Percentiles rank a stretch among this genome's conserved stretches.
phyloP scores from a whole-genome alignment of 2,888 invertebrate genomes.

The Brachypalpus laphriformis region DNA sequence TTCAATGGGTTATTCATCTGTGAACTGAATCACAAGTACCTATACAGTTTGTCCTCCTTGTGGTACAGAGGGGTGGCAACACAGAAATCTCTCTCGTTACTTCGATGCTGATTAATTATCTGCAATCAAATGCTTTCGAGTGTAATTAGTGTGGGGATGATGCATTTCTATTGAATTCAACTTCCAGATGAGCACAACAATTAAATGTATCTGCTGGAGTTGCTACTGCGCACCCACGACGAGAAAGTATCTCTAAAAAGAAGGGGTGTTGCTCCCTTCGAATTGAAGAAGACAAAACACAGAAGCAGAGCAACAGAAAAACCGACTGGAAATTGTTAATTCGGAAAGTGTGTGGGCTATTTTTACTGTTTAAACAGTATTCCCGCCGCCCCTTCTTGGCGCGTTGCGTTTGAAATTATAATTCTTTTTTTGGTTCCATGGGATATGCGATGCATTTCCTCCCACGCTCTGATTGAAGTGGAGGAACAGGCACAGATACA shows the following conservation, averaged over 20 bases:
- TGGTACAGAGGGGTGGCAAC: conserved; percentile 1
- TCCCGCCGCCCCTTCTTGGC: conserved; percentile 6
- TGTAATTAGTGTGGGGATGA: conserved; percentile 67
- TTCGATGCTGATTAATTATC: conserved; percentile 72
- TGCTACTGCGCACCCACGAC: conserved; percentile 29
- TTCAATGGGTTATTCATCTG: conserved; percentile 43
- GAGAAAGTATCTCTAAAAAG: not conserved
- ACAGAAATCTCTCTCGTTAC: conserved; percentile 51
- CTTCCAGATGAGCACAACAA: conserved; percentile 32
- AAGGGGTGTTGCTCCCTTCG: conserved; percentile 47
- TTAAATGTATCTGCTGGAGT: conserved; percentile 34
- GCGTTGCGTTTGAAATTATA: conserved; percentile 27
- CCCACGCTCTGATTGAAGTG: conserved; percentile 48
- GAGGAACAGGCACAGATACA: not conserved
- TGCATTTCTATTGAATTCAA: conserved; percentile 53
- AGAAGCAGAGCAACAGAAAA: conserved; percentile 9
- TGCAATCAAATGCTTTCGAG: conserved; percentile 64
- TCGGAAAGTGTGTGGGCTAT: conserved; percentile 47
- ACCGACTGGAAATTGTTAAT: conserved; percentile 37
- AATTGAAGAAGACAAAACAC: conserved; percentile 21
- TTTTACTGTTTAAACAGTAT: too few species aligned
- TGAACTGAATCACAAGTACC: conserved; percentile 25
- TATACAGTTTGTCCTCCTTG: not conserved
- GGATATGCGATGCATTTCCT: conserved; percentile 57
- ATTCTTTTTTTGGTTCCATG: not conserved